These are phyloP conservation scores for Torymus auratus DNA, from an alignment of 2,888 invertebrate genomes.

Conservation along the genomic window DNA sequence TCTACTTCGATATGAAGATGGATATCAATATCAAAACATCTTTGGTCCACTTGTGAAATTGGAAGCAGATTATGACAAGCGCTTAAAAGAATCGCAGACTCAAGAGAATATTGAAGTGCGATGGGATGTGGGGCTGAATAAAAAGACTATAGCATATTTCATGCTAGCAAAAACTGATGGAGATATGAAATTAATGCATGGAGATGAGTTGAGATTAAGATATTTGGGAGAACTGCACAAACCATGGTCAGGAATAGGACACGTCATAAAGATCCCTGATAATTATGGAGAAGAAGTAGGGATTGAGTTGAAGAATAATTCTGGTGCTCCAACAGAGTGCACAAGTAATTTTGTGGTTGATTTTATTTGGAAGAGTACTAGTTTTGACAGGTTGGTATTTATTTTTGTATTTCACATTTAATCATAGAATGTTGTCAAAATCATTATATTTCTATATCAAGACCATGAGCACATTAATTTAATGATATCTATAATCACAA, in stretches of 20 bases:
- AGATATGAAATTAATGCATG: slow-evolving; percentile 99
- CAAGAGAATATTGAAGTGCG: slow-evolving; percentile 98
- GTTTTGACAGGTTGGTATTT: slow-evolving; percentile 89
- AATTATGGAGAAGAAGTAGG: slow-evolving; percentile 99
- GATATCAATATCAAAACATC: slow-evolving; percentile 98
- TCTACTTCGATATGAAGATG: slow-evolving; percentile 92
- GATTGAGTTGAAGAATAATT: slow-evolving; percentile 94
- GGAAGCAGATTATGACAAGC: slow-evolving; percentile 99
- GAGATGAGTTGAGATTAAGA: slow-evolving; percentile 95
- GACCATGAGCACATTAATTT: neutral
- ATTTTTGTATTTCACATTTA: neutral
- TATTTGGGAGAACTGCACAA: slow-evolving; percentile 95
- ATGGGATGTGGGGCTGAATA: slow-evolving; percentile 99
- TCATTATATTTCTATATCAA: slow-evolving; percentile 14
- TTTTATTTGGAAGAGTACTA: slow-evolving; percentile 99
- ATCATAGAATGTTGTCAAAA: neutral
- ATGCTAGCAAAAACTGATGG: slow-evolving; percentile 98
- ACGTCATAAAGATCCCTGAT: slow-evolving; percentile 96
- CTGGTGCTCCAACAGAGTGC: slow-evolving; percentile 95
- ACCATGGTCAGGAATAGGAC: slow-evolving; percentile 98
- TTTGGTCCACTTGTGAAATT: slow-evolving; percentile 96
- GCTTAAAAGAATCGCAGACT: slow-evolving; percentile 97
- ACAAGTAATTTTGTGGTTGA: slow-evolving; percentile 98
- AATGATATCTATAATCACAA: too few species aligned
- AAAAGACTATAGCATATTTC: slow-evolving; percentile 98